Base-by-base conservation (phyloP, 2,797 vertebrate species). In the Chelmon rostratus region DNA sequence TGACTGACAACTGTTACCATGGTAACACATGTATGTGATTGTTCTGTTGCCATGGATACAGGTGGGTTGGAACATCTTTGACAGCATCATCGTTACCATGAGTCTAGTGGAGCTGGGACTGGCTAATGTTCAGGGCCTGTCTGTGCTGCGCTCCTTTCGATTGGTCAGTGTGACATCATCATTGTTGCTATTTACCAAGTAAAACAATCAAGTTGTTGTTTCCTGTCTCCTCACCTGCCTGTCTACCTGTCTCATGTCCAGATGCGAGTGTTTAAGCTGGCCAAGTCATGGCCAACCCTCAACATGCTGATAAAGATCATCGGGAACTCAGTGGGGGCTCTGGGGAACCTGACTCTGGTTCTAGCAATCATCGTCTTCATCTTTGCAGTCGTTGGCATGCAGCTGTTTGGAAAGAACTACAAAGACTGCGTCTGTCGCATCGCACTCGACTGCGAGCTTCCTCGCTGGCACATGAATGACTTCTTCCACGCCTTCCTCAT, bases 281-380 rank as follows among this genome's bases (percentile, higher is more conserved):
- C 98, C 73, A 99, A 98, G 87, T 99, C 97, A 0, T 99, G 98
- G 98, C 97, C 98, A 0, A 99, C 98, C 0, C 95, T 99, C 66
- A 99, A 96, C 94, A 98, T 98, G 97, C 92, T 99, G 82, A 98
- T 99, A 84, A 99, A 97, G 94, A 99, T 99, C 94, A 98, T 99
- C 0, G 97, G 98, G 8, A 98, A 98, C 91, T 98, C 98, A 0
- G 96, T 99, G 80, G 98, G 98, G 0, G 97, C 98, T 0, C 93
- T 99, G 84, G 97, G 98, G 33, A 99, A 99, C 92, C 96, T 99
- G 54, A 99, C 97, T 0, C 93, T 99, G 72, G 97, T 99, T 28
- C 89, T 99, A 77, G 98, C 96, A 89, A 98, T 99, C 94, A 97
- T 99, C 0, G 97, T 98, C 81, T 98, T 99, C 94, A 98, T 99